Percentiles rank a stretch among this genome's conserved stretches.
These are phyloP conservation scores for Yponomeuta malinellus DNA, from an alignment of 2,888 invertebrate species.

Conservation along the genomic window DNA sequence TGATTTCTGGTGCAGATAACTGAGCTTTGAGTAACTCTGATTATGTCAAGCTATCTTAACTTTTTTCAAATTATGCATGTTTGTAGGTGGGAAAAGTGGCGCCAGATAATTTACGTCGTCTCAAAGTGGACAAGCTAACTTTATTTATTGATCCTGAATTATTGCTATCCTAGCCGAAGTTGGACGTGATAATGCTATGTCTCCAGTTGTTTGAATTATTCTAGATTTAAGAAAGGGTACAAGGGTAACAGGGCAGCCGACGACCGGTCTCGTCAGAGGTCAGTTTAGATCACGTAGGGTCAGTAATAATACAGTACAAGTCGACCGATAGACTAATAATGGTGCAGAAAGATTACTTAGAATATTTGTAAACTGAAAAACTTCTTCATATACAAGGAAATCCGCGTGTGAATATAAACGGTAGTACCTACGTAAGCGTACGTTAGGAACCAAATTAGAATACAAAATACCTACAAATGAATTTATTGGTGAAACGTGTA, in stretches of 20 bases:
- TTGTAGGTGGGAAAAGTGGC: not conserved
- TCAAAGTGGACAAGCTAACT: not conserved
- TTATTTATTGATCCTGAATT: not conserved
- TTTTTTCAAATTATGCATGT: not conserved
- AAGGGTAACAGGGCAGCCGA: conserved; percentile 12
- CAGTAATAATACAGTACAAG: conserved; percentile 1
- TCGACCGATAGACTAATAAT: not conserved
- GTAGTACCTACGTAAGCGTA: too few species aligned
- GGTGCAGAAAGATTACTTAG: not conserved
- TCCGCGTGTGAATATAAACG: not conserved
- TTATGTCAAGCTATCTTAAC: not conserved
- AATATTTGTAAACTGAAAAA: not conserved
- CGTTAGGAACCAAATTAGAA: too few species aligned
- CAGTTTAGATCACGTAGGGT: conserved; percentile 5
- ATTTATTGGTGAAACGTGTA: too few species aligned
- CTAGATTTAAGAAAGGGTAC: conserved; percentile 10
- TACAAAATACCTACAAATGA: too few species aligned
- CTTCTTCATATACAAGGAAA: not conserved
- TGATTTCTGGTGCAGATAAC: too few species aligned
- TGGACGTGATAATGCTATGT: not conserved
- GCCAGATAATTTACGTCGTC: not conserved
- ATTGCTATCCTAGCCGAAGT: not conserved
- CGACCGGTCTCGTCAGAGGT: conserved; percentile 6
- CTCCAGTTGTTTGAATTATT: not conserved
- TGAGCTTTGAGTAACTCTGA: not conserved